A percentile compares a stretch with the other conserved stretches of the same genome.
Evolutionary conservation across 2,888 invertebrate genomes (phyloP).

Genomic region (Eutolmus rufibarbis): DNA sequence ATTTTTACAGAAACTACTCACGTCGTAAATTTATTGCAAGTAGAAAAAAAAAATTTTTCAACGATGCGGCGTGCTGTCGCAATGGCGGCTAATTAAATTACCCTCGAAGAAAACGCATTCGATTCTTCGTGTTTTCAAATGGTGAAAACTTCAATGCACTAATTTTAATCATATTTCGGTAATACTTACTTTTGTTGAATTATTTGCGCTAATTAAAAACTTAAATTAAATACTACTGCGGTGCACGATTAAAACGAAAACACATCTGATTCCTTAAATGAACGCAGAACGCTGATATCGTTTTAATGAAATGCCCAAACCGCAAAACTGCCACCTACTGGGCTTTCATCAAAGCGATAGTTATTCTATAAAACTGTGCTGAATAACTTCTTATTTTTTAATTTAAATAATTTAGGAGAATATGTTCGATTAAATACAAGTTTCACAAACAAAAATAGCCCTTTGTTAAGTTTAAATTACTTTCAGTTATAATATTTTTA

Average conservation of each 20-base stretch:
- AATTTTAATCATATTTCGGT: background rate
- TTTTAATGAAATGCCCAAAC: background rate
- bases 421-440: too few species aligned
- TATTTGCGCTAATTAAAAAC: background rate
- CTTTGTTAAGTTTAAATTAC: background rate
- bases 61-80: background rate
- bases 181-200: background rate
- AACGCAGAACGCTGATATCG: background rate
- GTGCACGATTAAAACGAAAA: background rate
- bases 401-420: background rate
- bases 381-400: background rate
- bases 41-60: background rate
- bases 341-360: background rate
- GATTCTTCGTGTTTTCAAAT: background rate
- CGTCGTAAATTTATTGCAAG: background rate
- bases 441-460: too few species aligned
- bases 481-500: background rate
- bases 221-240: background rate
- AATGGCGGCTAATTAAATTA: background rate
- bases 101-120: background rate
- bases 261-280: background rate
- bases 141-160: background rate
- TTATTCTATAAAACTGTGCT: background rate
- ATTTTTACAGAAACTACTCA: background rate
- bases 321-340: background rate